Base-by-base conservation (phyloP, 2,888 invertebrate genomes). In the Heteropelma amictum region DNA sequence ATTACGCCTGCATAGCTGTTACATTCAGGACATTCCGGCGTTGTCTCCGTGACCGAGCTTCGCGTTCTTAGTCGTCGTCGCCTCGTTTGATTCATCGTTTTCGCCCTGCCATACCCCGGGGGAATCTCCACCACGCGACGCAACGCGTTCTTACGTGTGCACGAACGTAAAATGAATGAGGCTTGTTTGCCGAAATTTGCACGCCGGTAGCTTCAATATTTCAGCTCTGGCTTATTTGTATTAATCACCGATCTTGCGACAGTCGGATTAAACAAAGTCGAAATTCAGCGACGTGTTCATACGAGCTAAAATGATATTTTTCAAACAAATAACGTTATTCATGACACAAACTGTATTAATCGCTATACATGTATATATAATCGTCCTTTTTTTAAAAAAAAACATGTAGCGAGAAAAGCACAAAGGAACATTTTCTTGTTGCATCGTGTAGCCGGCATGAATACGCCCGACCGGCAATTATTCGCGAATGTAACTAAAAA, bases 1-100 rank as follows among this genome's bases (percentile, higher is more conserved):
- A 74, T 74, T 65, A 70, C 64, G 64, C 73, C 64, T 69, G 74
- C 64, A 70, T 74, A 53, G 74, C 69, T 65, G 60, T 69, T 74
- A 69, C 64, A 70, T 69, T 21, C 69, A 35, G 47, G 51, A 53
- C 30, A 35, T 74, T 65, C 60, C 69, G 64, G 58, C 60, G 64
- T 65, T 74, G 69, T 73, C 58, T 68, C 74, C 68, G 64, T 33
- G 58, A 64, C 45, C 63, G 53, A 23, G 64, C 60, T 56, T 63
- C 68, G 72, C 56, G n/a, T n/a, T 40, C 67, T 35, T 30, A 51
- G 54, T 65, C 30, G 56, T 51, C 73, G 68, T 28, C 63, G 63
- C 35, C 58, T 69, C 53, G 53, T 69, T 74, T 74, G 74, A 74
- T 74, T 74, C 69, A 74, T 74, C 56, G 71, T 42, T 64, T 23